Evolutionary conservation across 2,113 vertebrate species (phyloP).

Genomic region (Callospermophilus lateralis): DNA sequence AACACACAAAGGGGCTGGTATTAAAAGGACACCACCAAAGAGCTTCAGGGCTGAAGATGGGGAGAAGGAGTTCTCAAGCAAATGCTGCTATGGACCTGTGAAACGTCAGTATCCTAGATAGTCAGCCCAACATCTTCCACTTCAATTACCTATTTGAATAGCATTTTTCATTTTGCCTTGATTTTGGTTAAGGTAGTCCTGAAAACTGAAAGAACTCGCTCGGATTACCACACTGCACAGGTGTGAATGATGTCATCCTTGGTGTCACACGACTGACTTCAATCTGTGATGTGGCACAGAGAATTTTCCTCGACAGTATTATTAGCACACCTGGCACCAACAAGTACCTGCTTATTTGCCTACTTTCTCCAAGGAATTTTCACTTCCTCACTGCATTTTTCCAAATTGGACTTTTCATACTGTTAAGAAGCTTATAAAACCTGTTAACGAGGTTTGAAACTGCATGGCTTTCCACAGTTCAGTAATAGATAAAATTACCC

Average conservation of each 20-base stretch:
- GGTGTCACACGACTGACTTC: not conserved
- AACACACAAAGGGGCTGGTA: not conserved
- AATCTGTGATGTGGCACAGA: too few species aligned
- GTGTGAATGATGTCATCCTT: not conserved
- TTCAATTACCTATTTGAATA: not conserved
- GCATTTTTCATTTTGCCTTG: not conserved
- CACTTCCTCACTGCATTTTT: not conserved
- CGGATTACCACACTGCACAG: not conserved
- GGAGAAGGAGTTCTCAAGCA: not conserved
- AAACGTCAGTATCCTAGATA: not conserved
- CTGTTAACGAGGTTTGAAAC: not conserved
- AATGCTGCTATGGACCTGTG: not conserved
- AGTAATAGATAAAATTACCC: not conserved
- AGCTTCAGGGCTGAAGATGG: not conserved
- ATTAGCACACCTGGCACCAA: not conserved
- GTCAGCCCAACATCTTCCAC: not conserved
- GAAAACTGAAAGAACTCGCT: not conserved
- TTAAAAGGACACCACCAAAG: not conserved
- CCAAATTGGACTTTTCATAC: not conserved
- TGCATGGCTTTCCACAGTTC: not conserved
- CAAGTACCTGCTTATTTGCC: not conserved
- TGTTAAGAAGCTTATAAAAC: not conserved
- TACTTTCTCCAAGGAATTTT: not conserved
- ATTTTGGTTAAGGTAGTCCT: not conserved
- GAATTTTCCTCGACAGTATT: not conserved